Conservation (phyloP, 2,888 invertebrate genomes). For the Mythimna vitellina region DNA sequence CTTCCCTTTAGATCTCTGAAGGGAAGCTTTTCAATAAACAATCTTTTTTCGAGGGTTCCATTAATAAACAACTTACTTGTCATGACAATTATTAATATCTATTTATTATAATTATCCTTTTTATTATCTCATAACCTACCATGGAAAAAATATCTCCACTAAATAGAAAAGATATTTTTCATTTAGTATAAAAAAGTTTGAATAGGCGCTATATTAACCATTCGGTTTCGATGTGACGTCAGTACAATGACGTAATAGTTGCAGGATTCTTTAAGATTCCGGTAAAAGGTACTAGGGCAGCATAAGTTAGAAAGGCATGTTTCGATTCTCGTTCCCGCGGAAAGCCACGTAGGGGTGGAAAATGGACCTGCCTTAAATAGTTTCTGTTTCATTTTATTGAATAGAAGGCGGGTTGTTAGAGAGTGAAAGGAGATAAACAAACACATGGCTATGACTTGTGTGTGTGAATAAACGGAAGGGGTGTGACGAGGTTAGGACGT, state of each 20-base stretch:
- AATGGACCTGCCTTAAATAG: background rate
- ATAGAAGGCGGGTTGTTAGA: background rate
- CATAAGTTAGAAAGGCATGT: slow-evolving; percentile 9
- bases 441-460: background rate
- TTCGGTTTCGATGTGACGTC: slow-evolving; percentile 31
- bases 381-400: slow-evolving; percentile 23
- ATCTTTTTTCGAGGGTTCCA: background rate
- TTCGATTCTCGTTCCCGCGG: background rate
- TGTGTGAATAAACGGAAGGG: background rate
- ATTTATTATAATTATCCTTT: background rate
- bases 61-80: background rate
- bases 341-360: slow-evolving; percentile 17
- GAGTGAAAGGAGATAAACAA: background rate
- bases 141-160: background rate
- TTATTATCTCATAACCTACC: background rate
- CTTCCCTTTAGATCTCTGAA: background rate
- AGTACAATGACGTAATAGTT: slow-evolving; percentile 31
- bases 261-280: slow-evolving; percentile 31
- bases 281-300: slow-evolving; percentile 24
- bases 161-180: background rate
- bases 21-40: too few relatives aligned
- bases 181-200: background rate
- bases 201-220: background rate
- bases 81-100: background rate
- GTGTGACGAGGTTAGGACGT: background rate